These are phyloP conservation scores for Drosophila koepferae DNA, from an alignment of 2,888 invertebrate genomes.

Conservation along the genomic window DNA sequence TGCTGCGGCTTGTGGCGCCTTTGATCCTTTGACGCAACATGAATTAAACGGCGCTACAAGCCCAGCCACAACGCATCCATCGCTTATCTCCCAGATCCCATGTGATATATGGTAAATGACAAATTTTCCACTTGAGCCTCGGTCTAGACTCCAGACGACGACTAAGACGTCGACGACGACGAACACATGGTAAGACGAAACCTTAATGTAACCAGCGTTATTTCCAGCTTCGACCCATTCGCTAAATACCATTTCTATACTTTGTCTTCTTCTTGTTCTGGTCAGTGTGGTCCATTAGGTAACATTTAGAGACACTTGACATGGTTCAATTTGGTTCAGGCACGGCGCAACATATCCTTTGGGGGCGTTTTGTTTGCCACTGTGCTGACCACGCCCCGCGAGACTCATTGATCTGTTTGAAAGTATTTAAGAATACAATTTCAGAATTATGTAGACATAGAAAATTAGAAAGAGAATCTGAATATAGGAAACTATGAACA, in stretches of 20 bases:
- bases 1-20: slow-evolving; percentile 71
- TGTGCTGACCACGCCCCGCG: slow-evolving; percentile 20
- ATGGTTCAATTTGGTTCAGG: slow-evolving; percentile 26
- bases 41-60: slow-evolving; percentile 72
- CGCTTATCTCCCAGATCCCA: slow-evolving; percentile 63
- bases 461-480: not conserved
- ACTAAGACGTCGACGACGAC: slow-evolving; percentile 44
- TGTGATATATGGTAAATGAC: slow-evolving; percentile 76
- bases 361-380: slow-evolving; percentile 72
- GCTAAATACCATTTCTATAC: slow-evolving; percentile 8
- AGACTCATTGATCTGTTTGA: no score
- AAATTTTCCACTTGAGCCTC: slow-evolving; percentile 79
- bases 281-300: slow-evolving; percentile 80
- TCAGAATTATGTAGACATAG: not conserved
- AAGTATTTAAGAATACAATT: not conserved
- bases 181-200: slow-evolving; percentile 67
- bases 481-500: not conserved
- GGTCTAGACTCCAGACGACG: slow-evolving; percentile 42
- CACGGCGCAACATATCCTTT: slow-evolving; percentile 6
- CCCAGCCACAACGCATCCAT: slow-evolving; percentile 25
- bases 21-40: slow-evolving; percentile 83
- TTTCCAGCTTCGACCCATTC: slow-evolving; percentile 43
- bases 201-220: slow-evolving; percentile 55
- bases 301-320: slow-evolving; percentile 73
- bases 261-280: slow-evolving; percentile 21